Conservation (phyloP, 2,797 vertebrate species). For the Salarias fasciatus region DNA sequence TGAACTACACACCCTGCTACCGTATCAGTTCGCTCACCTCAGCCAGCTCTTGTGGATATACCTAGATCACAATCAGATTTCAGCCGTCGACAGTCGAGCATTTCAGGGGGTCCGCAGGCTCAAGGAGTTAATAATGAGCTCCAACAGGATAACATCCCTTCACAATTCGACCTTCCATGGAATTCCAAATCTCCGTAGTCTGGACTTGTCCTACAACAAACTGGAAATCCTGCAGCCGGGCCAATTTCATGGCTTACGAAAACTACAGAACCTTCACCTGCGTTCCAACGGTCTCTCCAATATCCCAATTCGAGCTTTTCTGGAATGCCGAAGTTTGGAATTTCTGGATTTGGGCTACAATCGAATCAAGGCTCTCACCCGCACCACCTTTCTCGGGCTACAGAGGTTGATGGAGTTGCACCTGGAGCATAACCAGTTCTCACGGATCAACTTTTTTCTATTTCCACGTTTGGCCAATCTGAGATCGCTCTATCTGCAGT, state of each 20-base stretch:
- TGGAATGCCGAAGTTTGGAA: constrained; percentile 97
- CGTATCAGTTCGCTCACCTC: constrained; percentile 96
- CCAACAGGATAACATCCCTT: constrained; percentile 94
- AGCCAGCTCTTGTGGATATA: constrained; percentile 99
- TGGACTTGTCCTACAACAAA: constrained; percentile 98
- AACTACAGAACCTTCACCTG: constrained; percentile 94
- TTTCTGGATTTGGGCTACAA: constrained; percentile 98
- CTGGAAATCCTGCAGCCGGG: constrained; percentile 92
- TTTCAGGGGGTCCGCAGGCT: constrained; percentile 96
- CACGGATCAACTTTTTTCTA: constrained; percentile 98
- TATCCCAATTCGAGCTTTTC: constrained; percentile 93
- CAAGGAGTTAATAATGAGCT: constrained; percentile 98
- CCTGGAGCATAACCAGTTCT: constrained; percentile 98
- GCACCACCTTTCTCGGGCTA: constrained; percentile 95
- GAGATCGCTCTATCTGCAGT: constrained; percentile 94
- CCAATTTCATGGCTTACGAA: constrained; percentile 96
- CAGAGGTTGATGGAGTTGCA: constrained; percentile 96
- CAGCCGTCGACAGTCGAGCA: constrained; percentile 91
- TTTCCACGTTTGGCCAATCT: constrained; percentile 97
- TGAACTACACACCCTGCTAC: constrained; percentile 92
- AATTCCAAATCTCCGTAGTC: constrained; percentile 96
- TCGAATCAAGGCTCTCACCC: constrained; percentile 93
- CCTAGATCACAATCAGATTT: constrained; percentile 98
- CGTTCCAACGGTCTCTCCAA: constrained; percentile 94
- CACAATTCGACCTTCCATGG: constrained; percentile 97